A percentile compares a stretch with the other conserved stretches of the same genome.
phyloP scores from a whole-genome alignment of 2,888 invertebrate species.

The Xiphydria camelus region DNA sequence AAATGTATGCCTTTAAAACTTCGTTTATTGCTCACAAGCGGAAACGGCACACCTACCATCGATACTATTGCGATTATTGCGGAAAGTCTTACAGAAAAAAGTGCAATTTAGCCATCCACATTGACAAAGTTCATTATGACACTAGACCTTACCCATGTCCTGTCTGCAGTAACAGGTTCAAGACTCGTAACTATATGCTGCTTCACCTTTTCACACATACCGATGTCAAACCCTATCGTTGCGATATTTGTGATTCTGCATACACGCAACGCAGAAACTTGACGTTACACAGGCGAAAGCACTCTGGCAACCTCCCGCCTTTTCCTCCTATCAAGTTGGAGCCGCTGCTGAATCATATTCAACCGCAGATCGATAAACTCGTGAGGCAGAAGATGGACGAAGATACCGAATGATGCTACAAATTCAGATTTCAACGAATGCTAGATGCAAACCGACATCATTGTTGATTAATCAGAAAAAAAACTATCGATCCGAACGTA shows the following conservation, averaged over 20 bases:
- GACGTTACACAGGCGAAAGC: slow-evolving; percentile 49
- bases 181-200: slow-evolving; percentile 46
- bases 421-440: too few relatives aligned
- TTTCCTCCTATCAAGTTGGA: slow-evolving; percentile 51
- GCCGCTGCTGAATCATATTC: too few relatives aligned
- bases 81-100: slow-evolving; percentile 45
- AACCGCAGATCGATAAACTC: too few relatives aligned
- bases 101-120: slow-evolving; percentile 46
- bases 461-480: too few relatives aligned
- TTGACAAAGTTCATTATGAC: slow-evolving; percentile 33
- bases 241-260: slow-evolving; percentile 49
- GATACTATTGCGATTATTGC: slow-evolving; percentile 45
- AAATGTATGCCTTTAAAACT: too few relatives aligned
- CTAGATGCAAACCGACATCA: too few relatives aligned
- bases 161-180: slow-evolving; percentile 48
- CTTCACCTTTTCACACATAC: slow-evolving; percentile 45
- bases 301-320: slow-evolving; percentile 45
- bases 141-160: slow-evolving; percentile 48
- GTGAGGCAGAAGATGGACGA: too few relatives aligned
- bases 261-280: slow-evolving; percentile 51
- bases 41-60: slow-evolving; percentile 43
- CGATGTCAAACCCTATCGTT: slow-evolving; percentile 48
- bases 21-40: too few relatives aligned
- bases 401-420: too few relatives aligned
- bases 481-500: too few relatives aligned